Base-by-base conservation (phyloP, 2,113 vertebrate species). In the Hylia prasina region DNA sequence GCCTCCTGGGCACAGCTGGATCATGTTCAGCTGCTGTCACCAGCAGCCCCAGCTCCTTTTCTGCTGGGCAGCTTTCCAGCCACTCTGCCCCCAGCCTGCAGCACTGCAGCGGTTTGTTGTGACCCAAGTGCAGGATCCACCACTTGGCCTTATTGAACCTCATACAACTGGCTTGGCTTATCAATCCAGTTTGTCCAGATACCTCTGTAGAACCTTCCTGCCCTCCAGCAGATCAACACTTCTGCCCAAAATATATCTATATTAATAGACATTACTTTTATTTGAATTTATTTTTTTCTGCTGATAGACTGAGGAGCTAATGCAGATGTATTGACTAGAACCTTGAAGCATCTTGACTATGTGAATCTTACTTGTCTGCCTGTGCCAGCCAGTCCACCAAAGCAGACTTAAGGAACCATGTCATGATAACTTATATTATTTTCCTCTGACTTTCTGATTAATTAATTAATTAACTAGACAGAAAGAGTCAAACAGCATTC, bases 81-180 rank as follows among this genome's bases (percentile, higher is more conserved):
- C 39, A 20, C 11, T 47, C 31, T 28, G 4, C 2, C 6, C 33
- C 21, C 42, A 17, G 13, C 47, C 30, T 42, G n/a, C 20, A 28
- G 22, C 3, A 0, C 6, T 42, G 9, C 27, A 28, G 2, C 7
- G 24, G 10, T 0, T 19, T 65, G 11, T 9, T 39, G 37, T 5
- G 35, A 19, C 20, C 27, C 13, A 39, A 7, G 10, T 24, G 35
- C 37, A 24, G 57, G 22, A 54, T 9, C 45, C 13, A 1, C 1
- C 15, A 18, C 17, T 82, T 60, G 13, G 30, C 30, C 60, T 61
- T 23, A 0, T 3, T 68, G 60, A 61, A 31, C 20, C 9, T 79
- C 7, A 11, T 39, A 23, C 11, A 44, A 0, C 4, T 68, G 42
- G 28, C 27, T 63, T 7, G 13, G 60, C 11, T 58, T 6, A 28